These are phyloP conservation scores for Agelaius tricolor DNA, from an alignment of 2,113 vertebrate genomes.

Conservation along the genomic window DNA sequence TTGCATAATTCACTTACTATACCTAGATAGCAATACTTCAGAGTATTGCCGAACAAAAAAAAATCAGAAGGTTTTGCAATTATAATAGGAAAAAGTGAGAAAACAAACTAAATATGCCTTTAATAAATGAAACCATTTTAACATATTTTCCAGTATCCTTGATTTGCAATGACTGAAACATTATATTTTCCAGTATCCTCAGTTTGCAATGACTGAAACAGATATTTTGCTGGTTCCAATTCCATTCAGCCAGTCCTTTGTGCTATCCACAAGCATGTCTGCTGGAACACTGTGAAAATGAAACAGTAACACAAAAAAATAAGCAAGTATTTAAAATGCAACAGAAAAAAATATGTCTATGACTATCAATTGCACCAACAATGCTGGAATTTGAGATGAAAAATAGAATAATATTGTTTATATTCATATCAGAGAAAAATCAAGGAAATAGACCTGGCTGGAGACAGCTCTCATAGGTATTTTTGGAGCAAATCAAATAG, in stretches of 20 bases:
- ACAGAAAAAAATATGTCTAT: accelerated
- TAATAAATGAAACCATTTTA: background rate
- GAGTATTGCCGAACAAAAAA: background rate
- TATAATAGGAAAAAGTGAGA: background rate
- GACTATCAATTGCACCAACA: background rate
- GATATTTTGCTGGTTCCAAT: background rate
- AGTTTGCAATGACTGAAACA: conserved; percentile 28
- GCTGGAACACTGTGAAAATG: background rate
- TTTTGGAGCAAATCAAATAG: background rate
- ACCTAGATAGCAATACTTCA: background rate
- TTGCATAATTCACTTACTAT: background rate
- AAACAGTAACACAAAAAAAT: background rate
- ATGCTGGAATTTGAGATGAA: background rate
- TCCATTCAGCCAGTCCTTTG: background rate
- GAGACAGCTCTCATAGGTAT: background rate
- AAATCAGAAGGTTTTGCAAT: conserved; percentile 2
- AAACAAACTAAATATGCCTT: background rate
- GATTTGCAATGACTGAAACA: background rate
- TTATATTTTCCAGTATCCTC: conserved; percentile 14
- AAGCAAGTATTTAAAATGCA: background rate
- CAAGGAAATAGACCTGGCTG: background rate
- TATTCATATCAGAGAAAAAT: background rate
- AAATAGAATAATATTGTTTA: background rate
- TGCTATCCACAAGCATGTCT: background rate
- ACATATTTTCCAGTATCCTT: conserved; percentile 11